A percentile compares a stretch with the other conserved stretches of the same genome.
These are phyloP conservation scores for Miichthys miiuy DNA, from an alignment of 2,797 vertebrate genomes.

Conservation along the genomic window DNA sequence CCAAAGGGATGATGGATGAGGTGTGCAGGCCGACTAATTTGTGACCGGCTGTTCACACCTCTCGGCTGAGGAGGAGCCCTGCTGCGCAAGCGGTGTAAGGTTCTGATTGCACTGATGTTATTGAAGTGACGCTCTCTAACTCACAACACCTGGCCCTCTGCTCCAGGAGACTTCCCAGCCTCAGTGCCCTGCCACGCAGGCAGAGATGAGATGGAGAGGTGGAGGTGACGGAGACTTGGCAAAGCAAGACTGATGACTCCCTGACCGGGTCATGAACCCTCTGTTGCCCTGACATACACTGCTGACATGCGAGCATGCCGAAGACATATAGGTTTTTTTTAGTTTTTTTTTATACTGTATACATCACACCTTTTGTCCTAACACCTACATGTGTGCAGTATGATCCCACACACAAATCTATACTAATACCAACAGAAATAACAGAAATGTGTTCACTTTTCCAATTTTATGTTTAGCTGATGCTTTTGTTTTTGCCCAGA, in stretches of 20 bases:
- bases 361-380: background rate
- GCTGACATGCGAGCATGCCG: background rate
- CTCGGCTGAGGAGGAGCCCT: constrained; percentile 44
- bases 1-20: constrained; percentile 73
- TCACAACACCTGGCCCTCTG: constrained; percentile 74
- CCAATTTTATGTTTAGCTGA: background rate
- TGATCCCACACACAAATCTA: background rate
- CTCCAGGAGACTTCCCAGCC: constrained; percentile 7
- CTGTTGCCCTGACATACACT: constrained; percentile 3
- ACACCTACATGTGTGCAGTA: background rate
- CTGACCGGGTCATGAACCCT: constrained; percentile 4
- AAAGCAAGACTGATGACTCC: constrained; percentile 20
- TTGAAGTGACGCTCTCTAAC: constrained; percentile 67
- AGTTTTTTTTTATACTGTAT: no score
- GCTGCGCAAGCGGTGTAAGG: constrained; percentile 48
- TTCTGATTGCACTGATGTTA: constrained; percentile 70
- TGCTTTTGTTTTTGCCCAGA: background rate
- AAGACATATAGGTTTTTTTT: no score
- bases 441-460: background rate
- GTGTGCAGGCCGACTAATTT: constrained; percentile 63
- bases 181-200: background rate
- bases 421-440: background rate
- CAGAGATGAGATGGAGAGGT: background rate
- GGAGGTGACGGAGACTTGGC: constrained; percentile 32
- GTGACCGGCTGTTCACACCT: constrained; percentile 73